Evolutionary conservation across 2,797 vertebrate species (phyloP), one percentile per base, ranked within the genome.

Genomic region (Steatocranus sp.): DNA sequence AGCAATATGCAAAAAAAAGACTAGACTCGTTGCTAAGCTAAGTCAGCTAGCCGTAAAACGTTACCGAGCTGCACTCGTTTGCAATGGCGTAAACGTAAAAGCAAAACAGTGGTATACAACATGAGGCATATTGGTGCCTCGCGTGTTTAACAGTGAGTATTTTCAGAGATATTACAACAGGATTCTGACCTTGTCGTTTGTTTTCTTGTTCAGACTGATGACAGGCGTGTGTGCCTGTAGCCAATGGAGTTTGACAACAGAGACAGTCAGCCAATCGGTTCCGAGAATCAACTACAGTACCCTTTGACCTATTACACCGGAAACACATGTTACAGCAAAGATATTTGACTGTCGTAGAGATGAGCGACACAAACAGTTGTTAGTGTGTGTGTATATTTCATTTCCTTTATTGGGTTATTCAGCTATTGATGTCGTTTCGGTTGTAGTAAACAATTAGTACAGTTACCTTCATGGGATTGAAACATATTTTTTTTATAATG

Each of bases 171-270:
- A 61, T 46, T 25, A 23, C 3, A 17, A 17, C 9, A 27, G 4
- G 41, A 85, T 92, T 88, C 96, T 97, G 96, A 97, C 96, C 96
- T 97, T 96, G 94, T 79, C 50, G 75, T 88, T 82, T 91, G 88
- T 91, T 92, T 82, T 61, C 6, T 91, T 49, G 68, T 18, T 53
- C 34, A 15, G 74, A 32, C 20, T 10, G 76, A 25, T 30, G 18
- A 79, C 81, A 93, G 90, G 87, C 84, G 93, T 92, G 86, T 85
- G 74, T 41, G 2, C 2, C 49, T 50, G 20, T 8, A 61, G 34
- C 96, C 96, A 96, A 97, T 97, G 75, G 88, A 5, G 61, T 86
- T 85, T 88, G 78, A 90, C 18, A 94, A 92, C 91, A 92, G 6
- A 50, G 3, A 0, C 32, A 12, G 25, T 61, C 32, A 88, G 50